Percentiles rank a stretch among this genome's conserved stretches.
phyloP scores from a whole-genome alignment of 2,888 invertebrate genomes.

The Brachylomia viminalis region DNA sequence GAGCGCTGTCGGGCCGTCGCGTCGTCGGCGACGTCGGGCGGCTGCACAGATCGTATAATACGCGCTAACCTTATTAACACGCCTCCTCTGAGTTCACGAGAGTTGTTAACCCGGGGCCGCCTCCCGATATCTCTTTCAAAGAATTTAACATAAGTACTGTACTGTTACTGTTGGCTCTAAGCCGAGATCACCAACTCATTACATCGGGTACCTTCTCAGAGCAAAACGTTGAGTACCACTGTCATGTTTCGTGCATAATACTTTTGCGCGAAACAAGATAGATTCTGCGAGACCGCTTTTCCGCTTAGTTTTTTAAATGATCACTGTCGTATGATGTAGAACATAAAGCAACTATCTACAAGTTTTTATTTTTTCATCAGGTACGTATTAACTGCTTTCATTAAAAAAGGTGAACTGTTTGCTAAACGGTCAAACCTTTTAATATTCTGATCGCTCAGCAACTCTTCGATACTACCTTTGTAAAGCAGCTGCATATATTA shows the following conservation, averaged over 20 bases:
- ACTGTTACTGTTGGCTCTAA: neutral
- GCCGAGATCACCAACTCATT: neutral
- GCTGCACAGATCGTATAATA: conserved; percentile 10
- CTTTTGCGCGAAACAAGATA: neutral
- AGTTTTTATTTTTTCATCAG: neutral
- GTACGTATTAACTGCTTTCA: too few relatives aligned
- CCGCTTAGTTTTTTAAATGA: neutral
- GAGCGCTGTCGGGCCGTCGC: neutral
- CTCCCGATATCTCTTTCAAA: neutral
- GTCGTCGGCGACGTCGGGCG: neutral
- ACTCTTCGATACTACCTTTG: neutral
- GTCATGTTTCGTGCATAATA: neutral
- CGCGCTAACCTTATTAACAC: conserved; percentile 34
- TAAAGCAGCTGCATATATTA: neutral
- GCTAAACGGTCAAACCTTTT: neutral
- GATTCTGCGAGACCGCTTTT: neutral
- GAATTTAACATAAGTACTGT: neutral
- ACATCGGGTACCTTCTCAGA: neutral
- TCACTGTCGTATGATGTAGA: neutral
- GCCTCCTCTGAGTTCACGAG: neutral
- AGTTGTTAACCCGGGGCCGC: conserved; percentile 1
- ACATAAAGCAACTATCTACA: neutral
- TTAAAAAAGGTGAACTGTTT: neutral
- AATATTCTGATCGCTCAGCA: neutral
- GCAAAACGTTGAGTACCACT: neutral